Evolutionary conservation across 2,113 vertebrate genomes (phyloP), one percentile per base, ranked within the genome.

Genomic region (Gymnarchus niloticus): DNA sequence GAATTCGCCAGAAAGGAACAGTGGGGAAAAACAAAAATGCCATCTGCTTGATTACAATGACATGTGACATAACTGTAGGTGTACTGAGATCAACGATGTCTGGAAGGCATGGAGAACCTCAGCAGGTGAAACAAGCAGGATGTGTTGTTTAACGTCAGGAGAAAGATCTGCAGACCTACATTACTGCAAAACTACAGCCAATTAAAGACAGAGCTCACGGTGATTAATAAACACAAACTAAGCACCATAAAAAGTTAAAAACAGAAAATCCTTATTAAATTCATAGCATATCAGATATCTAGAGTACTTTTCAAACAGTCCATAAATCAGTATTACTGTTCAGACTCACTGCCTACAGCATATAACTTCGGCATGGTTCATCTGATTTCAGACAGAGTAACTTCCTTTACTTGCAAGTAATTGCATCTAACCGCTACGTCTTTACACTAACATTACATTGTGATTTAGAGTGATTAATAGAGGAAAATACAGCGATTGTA

Each of bases 1-100:
- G 33, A 83, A 88, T 73, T 37, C 33, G 69, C 76, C 69, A 33
- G 86, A 88, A 91, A 85, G 87, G 9, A 7, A 89, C 44, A 82
- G 48, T 44, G 5, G 46, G 73, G 86, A 86, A 57, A 7, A 83
- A 41, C 37, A 86, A 88, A 37, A 83, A 84, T 88, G 86, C 85
- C 86, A 76, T 85, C 87, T 87, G 37, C 83, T 56, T 56, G 73
- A 87, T 56, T 81, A 23, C 78, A 86, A 3, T 14, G 46, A 59
- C 76, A 86, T 44, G 51, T 6, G 3, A 48, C 48, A 65, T 51
- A 69, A 83, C 85, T 56, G 44, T 41, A 78, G 57, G 51, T 25
- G 54, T 23, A 81, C 56, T 33, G 37, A 82, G 12, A 54, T 28
- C 56, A 49, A 2, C 1, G 7, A 89, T 37, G 48, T 82, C 59